Conservation (phyloP, 2,113 vertebrate species). For the Cyrtonyx montezumae region DNA sequence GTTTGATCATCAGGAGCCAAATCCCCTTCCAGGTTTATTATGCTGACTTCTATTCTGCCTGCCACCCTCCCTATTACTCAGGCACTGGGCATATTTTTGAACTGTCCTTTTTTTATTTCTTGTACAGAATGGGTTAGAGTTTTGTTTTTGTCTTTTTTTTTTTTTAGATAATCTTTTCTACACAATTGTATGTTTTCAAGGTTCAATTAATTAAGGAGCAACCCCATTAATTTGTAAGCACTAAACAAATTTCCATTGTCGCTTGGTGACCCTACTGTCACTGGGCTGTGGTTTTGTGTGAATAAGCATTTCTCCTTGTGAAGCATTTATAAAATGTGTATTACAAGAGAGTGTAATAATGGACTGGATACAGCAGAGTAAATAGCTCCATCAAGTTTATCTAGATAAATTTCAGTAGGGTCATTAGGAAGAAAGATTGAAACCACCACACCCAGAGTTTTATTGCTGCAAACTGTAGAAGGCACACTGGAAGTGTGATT, state of each 20-base stretch:
- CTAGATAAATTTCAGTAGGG: neutral
- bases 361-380: neutral
- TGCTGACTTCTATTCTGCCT: neutral
- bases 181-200: neutral
- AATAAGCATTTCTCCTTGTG: neutral
- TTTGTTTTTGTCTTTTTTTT: neutral
- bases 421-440: neutral
- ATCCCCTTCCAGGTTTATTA: neutral
- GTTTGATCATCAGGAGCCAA: neutral
- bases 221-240: neutral
- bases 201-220: neutral
- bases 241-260: neutral
- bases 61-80: neutral
- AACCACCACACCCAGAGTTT: neutral
- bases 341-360: neutral
- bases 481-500: neutral
- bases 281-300: neutral
- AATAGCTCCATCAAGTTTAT: neutral
- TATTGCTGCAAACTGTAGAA: neutral
- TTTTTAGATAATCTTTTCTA: neutral
- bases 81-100: neutral
- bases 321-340: neutral
- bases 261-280: neutral
- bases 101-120: fast-evolving
- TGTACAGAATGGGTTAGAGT: neutral